Evolutionary conservation across 2,888 invertebrate species (phyloP).

Genomic region (Monoplex corrugatus): DNA sequence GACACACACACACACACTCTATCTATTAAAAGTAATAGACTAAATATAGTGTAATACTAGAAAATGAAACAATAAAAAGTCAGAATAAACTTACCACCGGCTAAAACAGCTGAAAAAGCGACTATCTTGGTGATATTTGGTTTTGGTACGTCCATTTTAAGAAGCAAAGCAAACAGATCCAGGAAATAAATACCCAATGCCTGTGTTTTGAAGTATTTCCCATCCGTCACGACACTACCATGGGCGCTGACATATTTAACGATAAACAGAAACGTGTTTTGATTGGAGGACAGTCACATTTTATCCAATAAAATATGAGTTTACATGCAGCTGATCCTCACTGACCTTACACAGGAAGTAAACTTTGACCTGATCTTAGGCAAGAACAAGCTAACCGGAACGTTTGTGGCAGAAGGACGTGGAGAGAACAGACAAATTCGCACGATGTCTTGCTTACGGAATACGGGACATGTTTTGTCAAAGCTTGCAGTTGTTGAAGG

Average conservation of each 20-base stretch:
- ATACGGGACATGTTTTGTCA: neutral
- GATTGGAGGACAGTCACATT: slow-evolving; percentile 12
- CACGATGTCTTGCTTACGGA: slow-evolving; percentile 40
- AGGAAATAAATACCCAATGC: neutral
- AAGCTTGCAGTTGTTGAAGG: neutral
- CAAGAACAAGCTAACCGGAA: slow-evolving; percentile 3
- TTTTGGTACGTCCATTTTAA: neutral
- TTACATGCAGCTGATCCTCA: too few species aligned
- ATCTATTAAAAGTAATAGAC: neutral
- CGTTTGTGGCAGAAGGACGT: neutral
- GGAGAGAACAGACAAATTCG: neutral
- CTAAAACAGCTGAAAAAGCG: slow-evolving; percentile 8
- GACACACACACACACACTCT: neutral
- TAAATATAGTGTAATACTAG: neutral
- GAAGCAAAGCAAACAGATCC: neutral
- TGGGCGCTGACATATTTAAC: slow-evolving; percentile 40
- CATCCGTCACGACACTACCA: slow-evolving; percentile 9
- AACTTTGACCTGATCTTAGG: neutral
- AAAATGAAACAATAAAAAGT: neutral
- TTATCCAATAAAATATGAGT: slow-evolving; percentile 13
- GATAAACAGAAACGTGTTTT: neutral
- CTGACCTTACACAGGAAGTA: slow-evolving; percentile 22
- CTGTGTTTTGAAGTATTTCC: neutral
- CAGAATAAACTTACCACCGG: slow-evolving; percentile 14
- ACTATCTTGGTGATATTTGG: slow-evolving; percentile 3